These are phyloP conservation scores for Drosophila anceps DNA, from an alignment of 2,888 invertebrate genomes.

Conservation along the genomic window DNA sequence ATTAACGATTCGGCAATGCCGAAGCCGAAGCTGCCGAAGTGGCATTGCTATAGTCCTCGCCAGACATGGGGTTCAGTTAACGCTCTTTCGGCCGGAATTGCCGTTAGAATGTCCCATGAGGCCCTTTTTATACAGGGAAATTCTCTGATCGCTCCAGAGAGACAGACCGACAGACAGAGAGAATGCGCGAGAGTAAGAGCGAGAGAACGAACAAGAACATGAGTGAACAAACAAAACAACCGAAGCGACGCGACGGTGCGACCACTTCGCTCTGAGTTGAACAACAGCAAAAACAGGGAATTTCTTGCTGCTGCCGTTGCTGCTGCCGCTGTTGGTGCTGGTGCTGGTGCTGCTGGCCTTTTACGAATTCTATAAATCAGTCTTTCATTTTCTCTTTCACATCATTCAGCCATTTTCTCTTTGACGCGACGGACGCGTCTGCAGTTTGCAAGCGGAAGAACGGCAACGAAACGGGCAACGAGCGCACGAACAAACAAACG, in stretches of 20 bases:
- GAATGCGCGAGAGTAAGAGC: conserved; percentile 19
- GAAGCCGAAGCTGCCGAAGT: conserved; percentile 25
- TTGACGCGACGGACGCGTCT: conserved; percentile 83
- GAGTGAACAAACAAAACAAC: conserved; percentile 50
- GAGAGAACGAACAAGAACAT: conserved; percentile 36
- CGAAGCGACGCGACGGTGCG: conserved; percentile 26
- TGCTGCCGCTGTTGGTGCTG: conserved; percentile 11
- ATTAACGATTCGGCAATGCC: conserved; percentile 18
- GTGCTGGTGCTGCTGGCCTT: conserved; percentile 34
- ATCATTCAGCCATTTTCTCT: conserved; percentile 83
- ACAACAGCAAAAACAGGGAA: conserved; percentile 57
- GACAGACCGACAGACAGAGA: conserved; percentile 16
- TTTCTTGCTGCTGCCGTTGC: conserved; percentile 46
- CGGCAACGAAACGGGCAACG: conserved; percentile 52
- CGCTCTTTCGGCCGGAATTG: conserved; percentile 45
- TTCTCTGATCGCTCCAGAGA: conserved; percentile 53
- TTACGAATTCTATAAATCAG: conserved; percentile 66
- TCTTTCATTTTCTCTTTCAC: conserved; percentile 65
- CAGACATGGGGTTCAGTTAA: conserved; percentile 41
- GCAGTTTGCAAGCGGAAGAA: conserved; percentile 68
- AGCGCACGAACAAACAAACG: conserved; percentile 59
- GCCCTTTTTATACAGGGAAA: conserved; percentile 70
- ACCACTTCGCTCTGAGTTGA: conserved; percentile 46
- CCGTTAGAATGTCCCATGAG: conserved; percentile 66
- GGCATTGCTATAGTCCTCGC: conserved; percentile 56